Evolutionary conservation across 2,888 invertebrate species (phyloP).

Genomic region (Meta bourneti): DNA sequence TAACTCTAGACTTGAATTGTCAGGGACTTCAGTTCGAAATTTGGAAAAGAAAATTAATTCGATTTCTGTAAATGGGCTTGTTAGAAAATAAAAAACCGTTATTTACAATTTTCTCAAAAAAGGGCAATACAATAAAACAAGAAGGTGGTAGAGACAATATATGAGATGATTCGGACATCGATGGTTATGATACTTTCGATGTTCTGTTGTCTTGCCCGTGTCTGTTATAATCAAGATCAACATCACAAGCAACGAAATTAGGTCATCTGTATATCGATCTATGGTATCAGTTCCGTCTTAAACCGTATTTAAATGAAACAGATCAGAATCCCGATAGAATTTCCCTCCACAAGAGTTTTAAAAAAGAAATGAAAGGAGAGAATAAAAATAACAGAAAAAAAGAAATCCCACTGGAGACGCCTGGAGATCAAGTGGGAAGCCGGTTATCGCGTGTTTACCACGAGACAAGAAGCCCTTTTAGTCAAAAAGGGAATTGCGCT

Average conservation of each 20-base stretch:
- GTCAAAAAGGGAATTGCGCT: constrained; percentile 48
- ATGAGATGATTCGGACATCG: too few species aligned
- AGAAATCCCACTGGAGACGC: constrained; percentile 7
- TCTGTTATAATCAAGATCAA: too few species aligned
- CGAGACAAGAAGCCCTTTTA: constrained; percentile 72
- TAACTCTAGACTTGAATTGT: too few species aligned
- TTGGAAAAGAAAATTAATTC: too few species aligned
- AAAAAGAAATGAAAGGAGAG: constrained; percentile 10
- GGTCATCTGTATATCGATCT: not conserved
- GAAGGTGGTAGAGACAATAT: too few species aligned
- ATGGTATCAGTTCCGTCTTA: not conserved
- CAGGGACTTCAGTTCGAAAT: too few species aligned
- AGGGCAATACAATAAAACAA: too few species aligned
- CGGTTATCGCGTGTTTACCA: constrained; percentile 72
- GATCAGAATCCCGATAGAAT: constrained; percentile 11
- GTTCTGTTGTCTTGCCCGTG: too few species aligned
- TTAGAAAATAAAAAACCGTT: too few species aligned
- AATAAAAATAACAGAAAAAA: constrained; percentile 1
- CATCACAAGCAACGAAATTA: not conserved
- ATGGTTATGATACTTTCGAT: too few species aligned
- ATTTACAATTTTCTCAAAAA: too few species aligned
- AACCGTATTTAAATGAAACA: constrained; percentile 22
- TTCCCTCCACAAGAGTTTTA: not conserved
- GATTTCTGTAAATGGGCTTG: too few species aligned
- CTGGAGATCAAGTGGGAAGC: constrained; percentile 64